These are phyloP conservation scores for Agrotis segetum DNA, from an alignment of 2,888 invertebrate genomes.

Conservation along the genomic window DNA sequence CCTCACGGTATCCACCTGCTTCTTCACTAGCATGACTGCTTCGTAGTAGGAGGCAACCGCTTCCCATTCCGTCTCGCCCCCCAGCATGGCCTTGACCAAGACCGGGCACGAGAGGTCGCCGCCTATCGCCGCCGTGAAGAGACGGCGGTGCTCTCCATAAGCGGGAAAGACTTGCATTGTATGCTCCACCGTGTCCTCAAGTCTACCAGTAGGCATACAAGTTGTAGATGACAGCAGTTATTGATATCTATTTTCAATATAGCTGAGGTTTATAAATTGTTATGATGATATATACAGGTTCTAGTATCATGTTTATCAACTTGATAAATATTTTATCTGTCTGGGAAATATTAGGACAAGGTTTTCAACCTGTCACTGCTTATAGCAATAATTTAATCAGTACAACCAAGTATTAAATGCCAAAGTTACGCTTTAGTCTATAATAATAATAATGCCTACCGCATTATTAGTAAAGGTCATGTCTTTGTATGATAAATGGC, in stretches of 20 bases:
- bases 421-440: conserved; percentile 17
- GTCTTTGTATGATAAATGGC: conserved; percentile 10
- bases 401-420: conserved; percentile 16
- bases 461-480: not conserved
- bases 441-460: not conserved
- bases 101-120: no score
- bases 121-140: no score
- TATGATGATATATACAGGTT: not conserved
- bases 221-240: no score
- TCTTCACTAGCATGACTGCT: no score
- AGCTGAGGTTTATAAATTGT: not conserved
- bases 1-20: no score
- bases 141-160: no score
- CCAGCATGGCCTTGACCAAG: no score
- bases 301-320: not conserved
- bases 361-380: conserved; percentile 45
- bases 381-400: conserved; percentile 13
- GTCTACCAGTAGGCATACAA: no score
- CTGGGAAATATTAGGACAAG: conserved; percentile 25
- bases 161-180: no score
- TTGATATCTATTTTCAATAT: not conserved
- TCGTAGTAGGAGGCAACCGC: no score
- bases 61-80: no score
- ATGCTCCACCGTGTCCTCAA: no score
- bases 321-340: not conserved